Base-by-base conservation (phyloP, 2,888 invertebrate genomes). In the Amiota minor region DNA sequence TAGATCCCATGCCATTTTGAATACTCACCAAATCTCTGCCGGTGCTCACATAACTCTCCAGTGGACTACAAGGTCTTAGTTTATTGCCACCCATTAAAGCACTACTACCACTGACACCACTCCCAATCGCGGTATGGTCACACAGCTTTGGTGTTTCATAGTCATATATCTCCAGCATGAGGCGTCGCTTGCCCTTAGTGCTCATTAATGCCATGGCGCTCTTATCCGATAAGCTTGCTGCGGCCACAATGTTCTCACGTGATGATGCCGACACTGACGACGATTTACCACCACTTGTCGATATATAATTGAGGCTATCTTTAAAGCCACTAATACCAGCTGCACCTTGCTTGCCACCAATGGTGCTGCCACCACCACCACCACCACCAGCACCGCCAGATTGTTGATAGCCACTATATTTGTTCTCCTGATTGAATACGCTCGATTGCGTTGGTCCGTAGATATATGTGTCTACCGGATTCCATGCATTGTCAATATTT, bases 41-140 rank as follows among this genome's bases (percentile, higher is more conserved):
- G 0, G 90, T 88, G 75, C 93, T 93, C 67, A 96, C 92, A 89
- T 96, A 96, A 80, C 96, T 96, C 90, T 96, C 96, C 55, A 94
- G 92, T 12, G 92, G 91, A 62, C 93, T 92, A 86, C 96, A 96
- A 0, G 96, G 96, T 59, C 96, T 92, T 12, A 96, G 82, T 75
- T 88, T 88, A 78, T 88, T 88, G 77, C 88, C 88, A 50, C 87
- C 89, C 83, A 83, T 81, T 35, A 88, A 73, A 14, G 86, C 83
- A 47, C 84, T 84, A 70, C 86, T 86, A 50, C 87, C 87, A 53
- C 81, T 82, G 11, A 83, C 80, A 12, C 83, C 85, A 74, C 83
- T 88, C 71, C 88, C 88, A 74, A 89, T 96, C 59, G 93, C 91
- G 77, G 96, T 92, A 84, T 96, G 96, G 78, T 96, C 96, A 89